Conservation (phyloP, 2,888 invertebrate genomes). For the Caenorhabditis sinica region DNA sequence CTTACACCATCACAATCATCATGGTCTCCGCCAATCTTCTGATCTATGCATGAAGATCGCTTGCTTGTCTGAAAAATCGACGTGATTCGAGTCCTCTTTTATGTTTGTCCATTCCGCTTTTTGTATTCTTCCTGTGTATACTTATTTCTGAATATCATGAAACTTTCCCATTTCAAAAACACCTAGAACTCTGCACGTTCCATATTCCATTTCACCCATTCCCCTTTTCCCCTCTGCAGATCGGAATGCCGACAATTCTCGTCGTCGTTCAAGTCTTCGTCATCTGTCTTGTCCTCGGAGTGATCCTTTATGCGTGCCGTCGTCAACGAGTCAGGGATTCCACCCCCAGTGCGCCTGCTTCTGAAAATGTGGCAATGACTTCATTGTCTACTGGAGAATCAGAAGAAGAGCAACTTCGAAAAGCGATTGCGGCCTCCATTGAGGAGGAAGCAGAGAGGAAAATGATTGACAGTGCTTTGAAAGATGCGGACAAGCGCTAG, state of each 20-base stretch:
- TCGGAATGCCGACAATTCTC: slow-evolving; percentile 72
- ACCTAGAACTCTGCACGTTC: not conserved
- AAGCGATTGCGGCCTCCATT: slow-evolving; percentile 62
- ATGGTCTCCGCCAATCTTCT: not conserved
- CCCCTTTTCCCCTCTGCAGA: slow-evolving; percentile 61
- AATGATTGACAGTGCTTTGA: slow-evolving; percentile 63
- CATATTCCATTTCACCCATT: not conserved
- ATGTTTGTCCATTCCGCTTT: not conserved
- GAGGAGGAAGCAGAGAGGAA: slow-evolving; percentile 56
- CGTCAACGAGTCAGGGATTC: slow-evolving; percentile 40
- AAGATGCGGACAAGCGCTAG: slow-evolving; percentile 31
- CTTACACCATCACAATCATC: slow-evolving; percentile 15
- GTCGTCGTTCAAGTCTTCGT: slow-evolving; percentile 71
- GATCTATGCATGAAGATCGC: slow-evolving; percentile 16
- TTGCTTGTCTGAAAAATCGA: too few species aligned
- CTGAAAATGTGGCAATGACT: slow-evolving; percentile 58
- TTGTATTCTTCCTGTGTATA: not conserved
- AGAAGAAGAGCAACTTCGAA: slow-evolving; percentile 47
- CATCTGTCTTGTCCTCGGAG: slow-evolving; percentile 62
- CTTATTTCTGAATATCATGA: not conserved
- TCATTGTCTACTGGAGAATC: slow-evolving; percentile 25
- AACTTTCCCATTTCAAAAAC: not conserved
- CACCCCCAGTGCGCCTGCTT: slow-evolving; percentile 29
- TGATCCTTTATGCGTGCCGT: slow-evolving; percentile 65
- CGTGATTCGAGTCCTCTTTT: not conserved